Base-by-base conservation (phyloP, 1,140 invertebrate genomes). In the Calosoma granatense region DNA sequence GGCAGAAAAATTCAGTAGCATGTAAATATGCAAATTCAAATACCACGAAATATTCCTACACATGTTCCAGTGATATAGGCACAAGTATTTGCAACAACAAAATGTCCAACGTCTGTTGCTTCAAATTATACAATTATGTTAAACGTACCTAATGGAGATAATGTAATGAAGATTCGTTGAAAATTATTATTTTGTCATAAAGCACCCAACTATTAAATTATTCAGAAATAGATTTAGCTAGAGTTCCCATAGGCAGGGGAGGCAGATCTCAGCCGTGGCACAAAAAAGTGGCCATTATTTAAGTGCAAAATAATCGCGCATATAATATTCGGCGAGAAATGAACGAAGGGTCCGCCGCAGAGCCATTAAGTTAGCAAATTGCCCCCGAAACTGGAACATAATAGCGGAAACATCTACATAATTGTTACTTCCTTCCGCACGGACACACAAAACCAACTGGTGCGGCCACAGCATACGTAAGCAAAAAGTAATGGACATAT, bases 401-500 rank as follows among this genome's bases (percentile, higher is more conserved):
- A 36, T 36, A n/a, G 26, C n/a, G n/a, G n/a, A n/a, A n/a, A 36
- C 26, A 36, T n/a, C 26, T 36, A 36, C 26, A 6, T 36, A 36
- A 36, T 36, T 36, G 26, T 6, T 9, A 36, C 26, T 36, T 36
- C 26, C 26, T 36, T 36, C 26, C 26, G 26, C 26, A 36, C 6
- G n/a, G 26, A 36, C 6, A 36, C 6, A 36, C 26, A 36, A 36
- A 9, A 36, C 26, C 6, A 36, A 36, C n/a, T n/a, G 6, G 26
- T 36, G 26, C 26, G n/a, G 26, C 26, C n/a, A 9, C 26, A 36
- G 26, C n/a, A 6, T 36, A 36, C n/a, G n/a, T 36, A 17, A 47
- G 41, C 41, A 47, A 47, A 47, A 47, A 47, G 9, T 47, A 47
- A 47, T 47, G 41, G 41, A 47, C 41, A 47, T 47, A 47, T 47